Percentiles rank a stretch among this genome's conserved stretches.
Conservation (phyloP, 2,113 vertebrate genomes). For the Stegastes partitus region DNA sequence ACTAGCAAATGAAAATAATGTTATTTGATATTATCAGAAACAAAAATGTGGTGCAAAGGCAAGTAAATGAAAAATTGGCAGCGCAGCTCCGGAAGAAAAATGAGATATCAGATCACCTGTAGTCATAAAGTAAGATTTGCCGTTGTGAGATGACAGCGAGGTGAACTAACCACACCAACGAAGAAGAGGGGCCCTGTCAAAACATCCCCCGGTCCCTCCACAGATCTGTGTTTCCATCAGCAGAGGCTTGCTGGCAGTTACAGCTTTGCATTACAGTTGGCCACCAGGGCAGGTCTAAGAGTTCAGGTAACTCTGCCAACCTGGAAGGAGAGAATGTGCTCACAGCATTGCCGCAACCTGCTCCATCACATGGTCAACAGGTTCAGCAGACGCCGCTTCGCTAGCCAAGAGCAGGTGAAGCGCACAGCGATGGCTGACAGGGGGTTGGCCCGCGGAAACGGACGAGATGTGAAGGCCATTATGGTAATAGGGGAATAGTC, state of each 20-base stretch:
- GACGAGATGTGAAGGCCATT: conserved; percentile 86
- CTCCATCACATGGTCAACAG: conserved; percentile 88
- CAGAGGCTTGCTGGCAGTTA: conserved; percentile 40
- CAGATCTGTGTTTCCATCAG: conserved; percentile 56
- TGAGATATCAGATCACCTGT: not conserved
- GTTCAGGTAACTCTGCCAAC: conserved; percentile 77
- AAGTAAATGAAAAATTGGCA: conserved; percentile 4
- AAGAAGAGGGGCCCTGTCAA: conserved; percentile 6
- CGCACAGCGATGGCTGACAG: conserved; percentile 87
- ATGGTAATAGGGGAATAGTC: conserved; percentile 86
- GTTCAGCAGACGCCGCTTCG: conserved; percentile 83
- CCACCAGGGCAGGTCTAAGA: conserved; percentile 74
- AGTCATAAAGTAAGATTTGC: conserved; percentile 21
- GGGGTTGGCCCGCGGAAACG: conserved; percentile 75
- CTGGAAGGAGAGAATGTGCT: conserved; percentile 87
- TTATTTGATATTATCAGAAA: conserved; percentile 11
- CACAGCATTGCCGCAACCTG: conserved; percentile 87
- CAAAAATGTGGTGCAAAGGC: conserved; percentile 7
- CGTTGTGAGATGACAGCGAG: conserved; percentile 50
- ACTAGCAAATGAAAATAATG: not conserved
- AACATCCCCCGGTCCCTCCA: conserved; percentile 35
- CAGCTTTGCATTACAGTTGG: conserved; percentile 57
- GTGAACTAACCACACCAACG: conserved; percentile 22
- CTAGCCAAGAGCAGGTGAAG: conserved; percentile 83
- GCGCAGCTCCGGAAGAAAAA: not conserved